phyloP scores from a whole-genome alignment of 2,888 invertebrate species.

The Escarpia spicata region DNA sequence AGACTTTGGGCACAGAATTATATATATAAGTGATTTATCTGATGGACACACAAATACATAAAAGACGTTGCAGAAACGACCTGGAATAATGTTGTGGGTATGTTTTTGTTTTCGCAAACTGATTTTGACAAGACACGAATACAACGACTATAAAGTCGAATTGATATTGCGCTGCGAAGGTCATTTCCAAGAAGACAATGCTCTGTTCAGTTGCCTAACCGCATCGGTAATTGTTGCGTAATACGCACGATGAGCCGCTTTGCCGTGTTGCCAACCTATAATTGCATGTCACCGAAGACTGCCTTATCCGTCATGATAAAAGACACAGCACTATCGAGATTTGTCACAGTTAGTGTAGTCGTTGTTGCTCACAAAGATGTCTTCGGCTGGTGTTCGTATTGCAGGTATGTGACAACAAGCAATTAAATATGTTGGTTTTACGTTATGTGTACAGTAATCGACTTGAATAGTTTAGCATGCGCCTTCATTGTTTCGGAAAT shows the following conservation, averaged over 20 bases:
- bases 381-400: neutral
- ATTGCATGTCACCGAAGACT: neutral
- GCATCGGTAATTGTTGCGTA: neutral
- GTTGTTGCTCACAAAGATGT: neutral
- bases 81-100: too few species aligned
- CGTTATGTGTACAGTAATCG: neutral
- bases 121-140: too few species aligned
- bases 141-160: too few species aligned
- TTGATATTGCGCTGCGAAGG: too few species aligned
- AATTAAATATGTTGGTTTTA: neutral
- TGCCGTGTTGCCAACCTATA: neutral
- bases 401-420: neutral
- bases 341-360: neutral
- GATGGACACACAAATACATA: too few species aligned
- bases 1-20: too few species aligned
- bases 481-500: neutral
- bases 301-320: neutral
- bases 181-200: too few species aligned
- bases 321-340: neutral
- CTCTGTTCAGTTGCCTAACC: too few species aligned
- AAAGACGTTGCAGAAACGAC: too few species aligned
- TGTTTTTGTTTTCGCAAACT: too few species aligned
- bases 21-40: too few species aligned
- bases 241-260: neutral
- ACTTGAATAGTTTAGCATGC: neutral